These are phyloP conservation scores for Oryzias sinensis DNA, from an alignment of 2,797 vertebrate genomes.

Conservation along the genomic window DNA sequence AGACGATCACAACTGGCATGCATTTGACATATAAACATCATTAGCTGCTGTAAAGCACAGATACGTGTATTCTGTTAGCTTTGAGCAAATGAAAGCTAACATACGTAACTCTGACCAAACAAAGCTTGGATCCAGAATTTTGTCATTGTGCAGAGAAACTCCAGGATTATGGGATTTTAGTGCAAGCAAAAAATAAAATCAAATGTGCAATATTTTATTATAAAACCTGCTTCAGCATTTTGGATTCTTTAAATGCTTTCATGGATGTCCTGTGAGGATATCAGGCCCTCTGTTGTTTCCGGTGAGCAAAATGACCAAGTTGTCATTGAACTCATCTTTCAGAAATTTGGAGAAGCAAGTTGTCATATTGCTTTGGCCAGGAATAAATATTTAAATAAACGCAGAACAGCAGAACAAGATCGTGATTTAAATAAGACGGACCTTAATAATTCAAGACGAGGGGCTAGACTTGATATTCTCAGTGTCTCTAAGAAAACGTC, in stretches of 20 bases:
- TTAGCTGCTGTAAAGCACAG: too few species aligned
- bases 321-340: slow-evolving; percentile 2
- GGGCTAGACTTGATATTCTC: slow-evolving; percentile 17
- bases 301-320: background rate
- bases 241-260: background rate
- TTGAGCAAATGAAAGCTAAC: background rate
- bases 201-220: background rate
- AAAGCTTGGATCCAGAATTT: background rate
- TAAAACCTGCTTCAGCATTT: background rate
- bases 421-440: slow-evolving; percentile 15
- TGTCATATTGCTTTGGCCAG: background rate
- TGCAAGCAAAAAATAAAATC: rapidly evolving
- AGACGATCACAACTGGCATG: too few species aligned
- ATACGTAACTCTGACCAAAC: background rate
- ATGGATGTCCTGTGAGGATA: slow-evolving; percentile 1
- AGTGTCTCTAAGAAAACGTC: slow-evolving; percentile 5
- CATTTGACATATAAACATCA: too few species aligned
- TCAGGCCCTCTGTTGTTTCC: slow-evolving; percentile 10
- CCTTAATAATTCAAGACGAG: slow-evolving; percentile 45
- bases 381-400: slow-evolving; percentile 4
- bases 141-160: too few species aligned
- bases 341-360: background rate
- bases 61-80: too few species aligned
- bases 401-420: slow-evolving; percentile 13
- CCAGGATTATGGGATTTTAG: background rate